These are phyloP conservation scores for Andrena marginata DNA, from an alignment of 2,888 invertebrate species.

Conservation along the genomic window DNA sequence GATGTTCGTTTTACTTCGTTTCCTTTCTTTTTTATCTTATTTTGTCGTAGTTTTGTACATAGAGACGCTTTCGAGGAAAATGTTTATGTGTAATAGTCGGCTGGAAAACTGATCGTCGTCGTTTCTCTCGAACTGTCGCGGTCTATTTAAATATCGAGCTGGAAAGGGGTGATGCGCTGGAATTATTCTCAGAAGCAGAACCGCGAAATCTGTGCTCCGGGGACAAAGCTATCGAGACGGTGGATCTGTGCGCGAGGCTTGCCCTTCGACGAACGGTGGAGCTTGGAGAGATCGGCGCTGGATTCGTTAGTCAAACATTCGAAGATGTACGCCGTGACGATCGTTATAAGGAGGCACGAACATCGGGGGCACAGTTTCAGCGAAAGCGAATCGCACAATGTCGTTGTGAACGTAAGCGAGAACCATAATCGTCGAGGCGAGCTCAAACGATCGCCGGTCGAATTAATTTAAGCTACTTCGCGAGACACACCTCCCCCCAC, in stretches of 20 bases:
- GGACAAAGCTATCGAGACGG: too few relatives aligned
- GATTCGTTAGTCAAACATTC: too few relatives aligned
- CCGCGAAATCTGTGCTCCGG: too few relatives aligned
- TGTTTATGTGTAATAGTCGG: constrained; percentile 35
- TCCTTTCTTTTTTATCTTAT: too few relatives aligned
- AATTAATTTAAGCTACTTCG: constrained; percentile 56
- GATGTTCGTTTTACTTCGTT: constrained; percentile 29
- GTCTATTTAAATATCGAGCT: not conserved
- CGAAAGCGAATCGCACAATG: constrained; percentile 40
- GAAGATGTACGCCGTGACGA: not conserved
- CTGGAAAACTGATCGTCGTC: not conserved
- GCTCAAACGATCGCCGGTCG: constrained; percentile 32
- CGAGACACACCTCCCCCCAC: constrained; percentile 13
- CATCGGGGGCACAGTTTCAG: not conserved
- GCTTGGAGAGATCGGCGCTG: too few relatives aligned
- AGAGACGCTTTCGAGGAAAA: constrained; percentile 43
- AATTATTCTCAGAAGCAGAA: not conserved
- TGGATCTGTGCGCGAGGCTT: too few relatives aligned
- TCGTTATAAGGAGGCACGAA: too few relatives aligned
- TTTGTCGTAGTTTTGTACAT: constrained; percentile 63
- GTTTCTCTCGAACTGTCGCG: constrained; percentile 3
- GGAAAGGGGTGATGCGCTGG: not conserved
- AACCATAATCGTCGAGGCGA: constrained; percentile 10
- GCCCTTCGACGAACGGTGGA: too few relatives aligned
- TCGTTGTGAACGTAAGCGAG: constrained; percentile 19